Base-by-base conservation (phyloP, 2,888 invertebrate genomes). In the Meganola albula region DNA sequence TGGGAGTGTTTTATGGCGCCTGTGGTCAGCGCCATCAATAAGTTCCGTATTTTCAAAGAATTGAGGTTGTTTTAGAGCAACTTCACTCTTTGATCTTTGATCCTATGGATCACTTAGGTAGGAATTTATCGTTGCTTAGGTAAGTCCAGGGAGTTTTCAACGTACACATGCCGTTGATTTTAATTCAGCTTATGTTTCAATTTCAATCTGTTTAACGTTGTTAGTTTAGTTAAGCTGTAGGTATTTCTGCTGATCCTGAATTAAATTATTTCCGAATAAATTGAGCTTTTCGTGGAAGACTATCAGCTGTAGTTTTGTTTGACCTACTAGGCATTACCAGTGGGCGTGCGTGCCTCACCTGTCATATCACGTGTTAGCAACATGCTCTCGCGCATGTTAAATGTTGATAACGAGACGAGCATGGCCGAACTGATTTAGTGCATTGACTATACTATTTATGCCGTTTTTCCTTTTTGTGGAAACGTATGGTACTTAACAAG, bases 301-400 rank as follows among this genome's bases (percentile, higher is more conserved):
- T 27, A 20, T 29, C 29, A 46, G 24, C 27, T 44, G 39, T 43
- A 40, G 34, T 34, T 34, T 41, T 29, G 40, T 40, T 44, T 34
- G 26, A 34, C 40, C 39, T 27, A 36, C 53, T 42, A 34, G 44
- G 45, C 44, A 51, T 54, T 46, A 44, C 46, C 41, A 49, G 52
- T 63, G 47, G 63, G 61, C 58, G 59, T 53, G 55, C 58, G 59
- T 53, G 55, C 44, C 56, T 57, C 61, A 66, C 69, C 66, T 71
- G 66, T 58, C 56, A 44, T 45, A 62, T 72, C 79, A 72, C 72
- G 74, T 63, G 61, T 49, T 35, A 12, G 39, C 60, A 75, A 74
- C 75, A 75, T 77, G 76, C 60, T 58, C 56, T 32, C 29, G 53
- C 53, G 55, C 58, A 46, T 44, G 37, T 49, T 56, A 48, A 55